phyloP scores from a whole-genome alignment of 2,888 invertebrate species.

The Prenolepis imparis region DNA sequence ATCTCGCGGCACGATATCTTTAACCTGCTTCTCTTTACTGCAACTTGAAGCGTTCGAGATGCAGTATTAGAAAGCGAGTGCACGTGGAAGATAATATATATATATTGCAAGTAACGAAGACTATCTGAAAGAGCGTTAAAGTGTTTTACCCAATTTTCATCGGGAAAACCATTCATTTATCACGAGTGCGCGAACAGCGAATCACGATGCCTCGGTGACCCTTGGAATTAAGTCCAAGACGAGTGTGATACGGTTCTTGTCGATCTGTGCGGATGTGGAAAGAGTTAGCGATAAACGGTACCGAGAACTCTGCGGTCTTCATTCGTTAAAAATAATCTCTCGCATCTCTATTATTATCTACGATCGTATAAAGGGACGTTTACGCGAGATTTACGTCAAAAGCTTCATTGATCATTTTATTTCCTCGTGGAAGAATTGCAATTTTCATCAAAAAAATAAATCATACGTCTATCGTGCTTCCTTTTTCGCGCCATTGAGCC shows the following conservation, averaged over 20 bases:
- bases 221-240: neutral
- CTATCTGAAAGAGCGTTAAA: neutral
- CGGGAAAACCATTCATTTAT: neutral
- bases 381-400: neutral
- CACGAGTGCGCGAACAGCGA: neutral
- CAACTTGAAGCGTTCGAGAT: neutral
- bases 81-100: neutral
- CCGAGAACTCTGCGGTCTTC: neutral
- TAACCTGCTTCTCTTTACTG: neutral
- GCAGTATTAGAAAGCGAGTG: neutral
- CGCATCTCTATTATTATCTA: constrained; percentile 7
- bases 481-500: no score
- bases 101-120: neutral
- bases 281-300: neutral
- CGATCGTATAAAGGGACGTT: neutral
- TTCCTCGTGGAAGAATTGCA: neutral
- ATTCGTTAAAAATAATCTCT: constrained; percentile 2
- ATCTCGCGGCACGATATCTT: neutral
- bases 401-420: neutral
- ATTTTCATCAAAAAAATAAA: neutral
- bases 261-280: neutral
- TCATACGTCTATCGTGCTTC: neutral
- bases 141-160: neutral
- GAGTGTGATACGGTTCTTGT: neutral
- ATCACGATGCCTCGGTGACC: neutral